Conservation (phyloP, 1,140 invertebrate genomes). For the Pogonognathellus flavescens region DNA sequence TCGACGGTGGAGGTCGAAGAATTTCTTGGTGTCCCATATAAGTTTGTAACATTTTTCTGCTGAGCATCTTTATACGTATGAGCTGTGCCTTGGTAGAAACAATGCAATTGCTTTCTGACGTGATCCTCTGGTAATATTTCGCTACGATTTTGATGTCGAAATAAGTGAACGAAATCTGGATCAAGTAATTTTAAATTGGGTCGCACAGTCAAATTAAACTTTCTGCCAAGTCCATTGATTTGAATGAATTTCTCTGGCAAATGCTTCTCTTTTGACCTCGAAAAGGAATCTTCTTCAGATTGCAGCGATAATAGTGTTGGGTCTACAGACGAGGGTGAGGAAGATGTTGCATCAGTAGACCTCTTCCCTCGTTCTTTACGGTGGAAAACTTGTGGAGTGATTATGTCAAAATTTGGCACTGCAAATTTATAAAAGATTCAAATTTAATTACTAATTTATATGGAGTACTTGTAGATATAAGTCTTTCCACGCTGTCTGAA, state of each 20-base stretch:
- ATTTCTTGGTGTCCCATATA: background rate
- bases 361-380: slow-evolving; percentile 48
- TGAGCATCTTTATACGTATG: slow-evolving; percentile 5
- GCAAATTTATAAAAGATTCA: slow-evolving; percentile 20
- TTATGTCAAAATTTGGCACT: slow-evolving; percentile 65
- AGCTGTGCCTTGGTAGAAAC: slow-evolving; percentile 61
- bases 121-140: slow-evolving; percentile 59
- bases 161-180: slow-evolving; percentile 60
- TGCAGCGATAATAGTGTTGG: background rate
- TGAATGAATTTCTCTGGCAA: slow-evolving; percentile 55
- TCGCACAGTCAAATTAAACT: slow-evolving; percentile 56
- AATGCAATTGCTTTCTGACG: slow-evolving; percentile 56
- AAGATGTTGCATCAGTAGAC: background rate
- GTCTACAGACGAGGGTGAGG: background rate
- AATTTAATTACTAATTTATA: too few species aligned
- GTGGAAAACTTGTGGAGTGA: slow-evolving; percentile 57
- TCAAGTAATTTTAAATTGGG: slow-evolving; percentile 60
- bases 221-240: slow-evolving; percentile 58
- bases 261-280: slow-evolving; percentile 23
- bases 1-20: background rate
- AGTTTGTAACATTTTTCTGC: slow-evolving; percentile 1
- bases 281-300: slow-evolving; percentile 3
- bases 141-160: slow-evolving; percentile 60
- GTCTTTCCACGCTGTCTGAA: too few species aligned
- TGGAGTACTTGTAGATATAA: too few species aligned